Evolutionary conservation across 1,140 invertebrate species (phyloP).

Genomic region (Pachyrhynchus sulphureomaculatus): DNA sequence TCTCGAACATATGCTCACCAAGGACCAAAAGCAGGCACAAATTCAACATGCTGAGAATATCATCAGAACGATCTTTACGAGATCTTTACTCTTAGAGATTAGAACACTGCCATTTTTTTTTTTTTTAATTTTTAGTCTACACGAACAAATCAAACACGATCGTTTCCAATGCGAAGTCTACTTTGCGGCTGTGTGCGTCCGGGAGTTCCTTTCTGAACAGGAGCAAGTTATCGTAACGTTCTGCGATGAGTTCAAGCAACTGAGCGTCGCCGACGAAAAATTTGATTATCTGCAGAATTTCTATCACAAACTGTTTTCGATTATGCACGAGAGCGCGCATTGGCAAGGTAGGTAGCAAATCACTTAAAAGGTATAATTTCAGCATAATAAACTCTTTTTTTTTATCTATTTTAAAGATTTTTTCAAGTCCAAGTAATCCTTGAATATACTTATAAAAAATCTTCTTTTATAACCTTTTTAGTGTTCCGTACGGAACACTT

Average conservation of each 20-base stretch:
- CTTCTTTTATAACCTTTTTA: no score
- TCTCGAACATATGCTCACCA: no score
- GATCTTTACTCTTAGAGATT: no score
- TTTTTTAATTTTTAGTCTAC: conserved; percentile 54
- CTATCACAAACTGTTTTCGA: conserved; percentile 57
- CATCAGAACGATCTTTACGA: no score
- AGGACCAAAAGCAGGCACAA: no score
- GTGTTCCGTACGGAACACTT: no score
- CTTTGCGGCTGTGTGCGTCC: conserved; percentile 76
- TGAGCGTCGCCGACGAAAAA: conserved; percentile 81
- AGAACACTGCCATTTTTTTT: neutral
- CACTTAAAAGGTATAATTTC: no score
- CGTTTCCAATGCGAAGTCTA: conserved; percentile 75
- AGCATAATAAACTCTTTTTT: no score
- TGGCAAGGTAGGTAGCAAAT: conserved; percentile 57
- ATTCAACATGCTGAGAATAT: no score
- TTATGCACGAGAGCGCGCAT: conserved; percentile 68
- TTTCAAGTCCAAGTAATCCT: no score
- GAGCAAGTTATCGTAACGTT: conserved; percentile 69
- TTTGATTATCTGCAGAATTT: conserved; percentile 72
- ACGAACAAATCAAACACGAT: conserved; percentile 67
- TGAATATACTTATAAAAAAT: no score
- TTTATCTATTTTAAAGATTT: no score
- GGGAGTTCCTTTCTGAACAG: conserved; percentile 74
- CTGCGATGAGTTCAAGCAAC: conserved; percentile 72